Evolutionary conservation across 2,888 invertebrate species (phyloP), one percentile per base, ranked within the genome.

Genomic region (Patella ulyssiponensis): DNA sequence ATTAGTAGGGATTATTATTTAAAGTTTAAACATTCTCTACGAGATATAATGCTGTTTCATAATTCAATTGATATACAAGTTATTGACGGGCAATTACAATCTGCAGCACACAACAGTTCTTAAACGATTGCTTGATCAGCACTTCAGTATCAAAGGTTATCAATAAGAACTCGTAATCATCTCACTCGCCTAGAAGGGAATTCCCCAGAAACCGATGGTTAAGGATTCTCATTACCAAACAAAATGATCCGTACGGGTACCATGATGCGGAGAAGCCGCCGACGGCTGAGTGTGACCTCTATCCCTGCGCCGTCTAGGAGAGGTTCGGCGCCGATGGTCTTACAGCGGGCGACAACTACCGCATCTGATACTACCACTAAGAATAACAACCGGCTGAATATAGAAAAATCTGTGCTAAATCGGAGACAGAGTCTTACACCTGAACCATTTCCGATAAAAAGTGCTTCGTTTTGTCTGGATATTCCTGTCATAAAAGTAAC

Each of bases 251-350:
- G 64, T 3, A 64, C 64, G 14, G 12, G 64, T 9, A 64, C 64
- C 11, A 64, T 23, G 20, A 20, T 64, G 12, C 64, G 64, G 20
- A 20, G 64, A 23, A 64, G 64, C 23, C 64, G 64, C 23, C 20
- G 64, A 64, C 20, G 64, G 20, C 64, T 64, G 14, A 64, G 64
- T 23, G 64, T 64, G 23, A 64, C 23, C 20, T 23, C 64, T 64
- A 64, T 64, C n/a, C 76, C 76, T 17, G 76, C 11, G 33, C 44
- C 51, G 17, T 76, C 76, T 3, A 70, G 76, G 20, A 23, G 76
- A 56, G 76, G 76, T 44, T 76, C 76, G 20, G 76, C 76, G 12
- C 76, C 76, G 12, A 76, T 56, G n/a, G 76, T 76, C 23, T 71
- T 76, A 44, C 54, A 69, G 20, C 70, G 54, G n/a, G 44, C 9